These are phyloP conservation scores for Paragorgia papillata DNA, from an alignment of 92 coral and sea anemone genomes.

Conservation along the genomic window DNA sequence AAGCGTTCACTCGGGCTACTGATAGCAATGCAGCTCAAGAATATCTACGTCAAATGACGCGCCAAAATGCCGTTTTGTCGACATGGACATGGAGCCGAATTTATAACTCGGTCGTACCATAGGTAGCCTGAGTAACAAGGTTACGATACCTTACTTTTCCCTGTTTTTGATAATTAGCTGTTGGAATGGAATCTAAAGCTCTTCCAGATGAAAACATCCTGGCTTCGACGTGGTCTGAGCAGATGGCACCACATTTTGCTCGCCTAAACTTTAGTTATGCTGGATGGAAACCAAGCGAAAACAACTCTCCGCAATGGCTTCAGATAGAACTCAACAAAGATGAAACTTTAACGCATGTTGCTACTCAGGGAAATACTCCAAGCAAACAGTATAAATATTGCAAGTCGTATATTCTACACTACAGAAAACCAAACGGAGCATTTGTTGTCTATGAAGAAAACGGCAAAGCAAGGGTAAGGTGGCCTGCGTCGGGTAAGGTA, in stretches of 20 bases:
- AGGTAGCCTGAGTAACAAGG: too few relatives aligned
- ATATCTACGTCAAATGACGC: too few relatives aligned
- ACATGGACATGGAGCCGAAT: too few relatives aligned
- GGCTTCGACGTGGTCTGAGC: conserved; percentile 41
- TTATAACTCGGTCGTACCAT: too few relatives aligned
- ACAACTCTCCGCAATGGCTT: conserved; percentile 50
- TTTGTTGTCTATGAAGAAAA: conserved; percentile 41
- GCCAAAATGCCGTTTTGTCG: too few relatives aligned
- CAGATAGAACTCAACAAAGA: conserved; percentile 64
- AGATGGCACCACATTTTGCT: conserved; percentile 66
- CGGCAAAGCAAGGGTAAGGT: conserved; percentile 41
- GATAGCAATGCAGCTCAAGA: too few relatives aligned
- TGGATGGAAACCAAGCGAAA: conserved; percentile 61
- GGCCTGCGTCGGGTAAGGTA: too few relatives aligned
- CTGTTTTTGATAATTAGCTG: conserved; percentile 34
- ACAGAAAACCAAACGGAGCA: conserved; percentile 20
- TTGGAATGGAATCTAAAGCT: conserved; percentile 66
- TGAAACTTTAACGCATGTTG: conserved; percentile 62
- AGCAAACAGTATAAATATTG: neutral
- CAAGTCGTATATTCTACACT: conserved; percentile 36
- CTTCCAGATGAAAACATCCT: conserved; percentile 64
- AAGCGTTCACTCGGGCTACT: too few relatives aligned
- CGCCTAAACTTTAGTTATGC: conserved; percentile 51
- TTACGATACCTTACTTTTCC: neutral
- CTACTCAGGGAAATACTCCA: conserved; percentile 54